phyloP scores from a whole-genome alignment of 2,888 invertebrate species.

The Eurytoma californica region DNA sequence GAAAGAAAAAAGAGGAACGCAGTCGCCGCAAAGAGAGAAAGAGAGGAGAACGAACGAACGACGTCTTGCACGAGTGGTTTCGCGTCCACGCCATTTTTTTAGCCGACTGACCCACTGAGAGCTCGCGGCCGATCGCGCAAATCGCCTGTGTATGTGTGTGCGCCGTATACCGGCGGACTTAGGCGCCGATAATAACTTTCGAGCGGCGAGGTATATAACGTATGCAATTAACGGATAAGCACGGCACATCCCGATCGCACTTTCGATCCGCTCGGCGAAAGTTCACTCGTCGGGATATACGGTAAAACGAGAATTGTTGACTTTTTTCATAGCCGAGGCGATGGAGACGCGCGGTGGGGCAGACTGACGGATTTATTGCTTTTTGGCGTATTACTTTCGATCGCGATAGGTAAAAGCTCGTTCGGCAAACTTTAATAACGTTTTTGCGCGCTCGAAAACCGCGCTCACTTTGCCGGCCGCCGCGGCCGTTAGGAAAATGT shows the following conservation, averaged over 20 bases:
- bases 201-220: neutral
- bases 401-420: neutral
- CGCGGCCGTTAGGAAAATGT: too few species aligned
- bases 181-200: conserved; percentile 47
- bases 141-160: neutral
- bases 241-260: neutral
- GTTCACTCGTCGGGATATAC: neutral
- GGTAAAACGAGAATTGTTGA: too few species aligned
- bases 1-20: neutral
- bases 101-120: conserved; percentile 54
- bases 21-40: conserved; percentile 3
- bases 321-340: too few species aligned
- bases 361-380: conserved; percentile 31
- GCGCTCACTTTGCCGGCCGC: too few species aligned
- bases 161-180: conserved; percentile 12
- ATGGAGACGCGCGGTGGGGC: too few species aligned
- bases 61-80: conserved; percentile 37
- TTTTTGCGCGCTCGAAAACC: neutral
- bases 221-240: conserved; percentile 35
- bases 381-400: conserved; percentile 12
- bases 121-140: conserved; percentile 37
- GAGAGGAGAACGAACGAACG: conserved; percentile 23
- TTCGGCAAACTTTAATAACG: neutral
- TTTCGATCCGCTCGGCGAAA: conserved; percentile 11
- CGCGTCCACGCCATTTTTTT: conserved; percentile 38